Conservation (phyloP, 2,797 vertebrate genomes). For the Lepidocolaptes lacrymiger region DNA sequence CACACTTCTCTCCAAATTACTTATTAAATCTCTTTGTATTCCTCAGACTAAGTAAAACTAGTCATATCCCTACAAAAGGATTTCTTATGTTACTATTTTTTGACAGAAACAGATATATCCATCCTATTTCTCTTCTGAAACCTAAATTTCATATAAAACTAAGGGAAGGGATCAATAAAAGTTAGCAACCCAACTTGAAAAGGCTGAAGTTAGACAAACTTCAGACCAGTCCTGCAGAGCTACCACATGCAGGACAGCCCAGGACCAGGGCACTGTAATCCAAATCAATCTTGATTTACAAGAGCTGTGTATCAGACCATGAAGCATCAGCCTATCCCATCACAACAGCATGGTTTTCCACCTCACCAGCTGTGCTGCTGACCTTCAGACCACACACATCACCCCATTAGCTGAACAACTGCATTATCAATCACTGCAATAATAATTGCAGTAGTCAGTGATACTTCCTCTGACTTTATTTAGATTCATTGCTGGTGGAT, state of each 20-base stretch:
- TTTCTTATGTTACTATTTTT: background rate
- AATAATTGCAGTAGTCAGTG: conserved; percentile 35
- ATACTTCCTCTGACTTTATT: conserved; percentile 22
- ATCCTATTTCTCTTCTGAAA: background rate
- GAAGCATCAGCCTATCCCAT: background rate
- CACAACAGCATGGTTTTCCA: background rate
- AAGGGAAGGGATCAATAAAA: background rate
- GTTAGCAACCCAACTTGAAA: background rate
- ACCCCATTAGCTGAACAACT: background rate
- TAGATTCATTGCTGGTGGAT: conserved; percentile 13
- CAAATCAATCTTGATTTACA: conserved; percentile 38
- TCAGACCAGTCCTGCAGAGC: background rate
- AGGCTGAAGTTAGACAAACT: background rate
- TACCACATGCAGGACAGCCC: background rate
- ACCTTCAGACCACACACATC: background rate
- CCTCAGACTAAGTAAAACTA: background rate
- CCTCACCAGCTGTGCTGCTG: conserved; percentile 41
- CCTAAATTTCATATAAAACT: background rate
- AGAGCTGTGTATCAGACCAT: background rate
- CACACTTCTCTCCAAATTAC: background rate
- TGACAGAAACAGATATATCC: background rate
- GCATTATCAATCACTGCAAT: conserved; percentile 30
- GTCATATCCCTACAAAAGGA: background rate
- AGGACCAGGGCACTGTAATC: background rate
- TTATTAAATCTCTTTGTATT: background rate